Evolutionary conservation across 2,888 invertebrate species (phyloP).

Genomic region (Synergus gifuensis): DNA sequence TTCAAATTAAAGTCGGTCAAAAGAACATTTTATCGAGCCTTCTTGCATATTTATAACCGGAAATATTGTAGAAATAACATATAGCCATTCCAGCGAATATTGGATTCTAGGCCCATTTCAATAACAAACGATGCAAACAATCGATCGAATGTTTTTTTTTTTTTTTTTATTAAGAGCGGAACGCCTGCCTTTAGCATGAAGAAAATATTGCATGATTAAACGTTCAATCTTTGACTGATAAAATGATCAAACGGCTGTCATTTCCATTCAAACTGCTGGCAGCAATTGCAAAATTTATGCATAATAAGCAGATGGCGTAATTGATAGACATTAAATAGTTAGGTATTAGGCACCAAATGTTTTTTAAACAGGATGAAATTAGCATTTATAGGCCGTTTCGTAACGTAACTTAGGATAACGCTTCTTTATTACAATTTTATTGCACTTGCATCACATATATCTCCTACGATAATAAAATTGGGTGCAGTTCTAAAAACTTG

Average conservation of each 20-base stretch:
- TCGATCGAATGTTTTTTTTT: neutral
- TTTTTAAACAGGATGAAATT: neutral
- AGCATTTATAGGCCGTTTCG: neutral
- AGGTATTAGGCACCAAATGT: neutral
- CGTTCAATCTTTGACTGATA: conserved; percentile 9
- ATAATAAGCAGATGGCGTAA: neutral
- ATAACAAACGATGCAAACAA: neutral
- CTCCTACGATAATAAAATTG: too few species aligned
- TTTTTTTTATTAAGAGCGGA: neutral
- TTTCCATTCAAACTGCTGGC: conserved; percentile 9
- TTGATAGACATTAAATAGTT: neutral
- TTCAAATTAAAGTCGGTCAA: too few species aligned
- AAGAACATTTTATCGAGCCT: too few species aligned
- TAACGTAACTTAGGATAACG: too few species aligned
- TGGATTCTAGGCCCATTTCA: neutral
- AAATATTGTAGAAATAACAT: too few species aligned
- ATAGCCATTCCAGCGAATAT: neutral
- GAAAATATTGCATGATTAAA: neutral
- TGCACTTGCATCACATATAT: too few species aligned
- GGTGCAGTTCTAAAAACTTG: too few species aligned
- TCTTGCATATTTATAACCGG: too few species aligned
- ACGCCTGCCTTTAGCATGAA: neutral
- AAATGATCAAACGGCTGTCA: conserved; percentile 3
- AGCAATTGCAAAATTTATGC: conserved; percentile 16
- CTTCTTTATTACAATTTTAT: too few species aligned